These are phyloP conservation scores for Macquaria australasica DNA, from an alignment of 2,113 vertebrate genomes.

Conservation along the genomic window DNA sequence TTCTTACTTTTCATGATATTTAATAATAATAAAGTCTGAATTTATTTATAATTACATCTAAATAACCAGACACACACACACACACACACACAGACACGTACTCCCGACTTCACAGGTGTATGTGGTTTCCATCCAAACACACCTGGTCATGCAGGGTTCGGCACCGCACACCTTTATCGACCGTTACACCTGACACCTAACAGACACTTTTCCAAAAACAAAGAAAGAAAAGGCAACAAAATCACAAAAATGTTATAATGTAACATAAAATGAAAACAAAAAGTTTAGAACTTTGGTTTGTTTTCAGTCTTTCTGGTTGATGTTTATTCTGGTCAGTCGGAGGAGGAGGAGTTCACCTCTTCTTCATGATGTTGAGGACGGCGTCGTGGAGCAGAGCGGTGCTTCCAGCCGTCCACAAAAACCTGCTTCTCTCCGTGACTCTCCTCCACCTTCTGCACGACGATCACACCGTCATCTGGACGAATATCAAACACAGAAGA, in stretches of 20 bases:
- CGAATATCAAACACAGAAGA: background rate
- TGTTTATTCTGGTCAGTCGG: too few species aligned
- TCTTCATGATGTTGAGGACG: background rate
- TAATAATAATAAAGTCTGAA: too few species aligned
- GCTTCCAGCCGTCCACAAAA: background rate
- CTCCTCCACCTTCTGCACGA: background rate
- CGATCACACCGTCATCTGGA: background rate
- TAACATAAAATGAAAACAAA: too few species aligned
- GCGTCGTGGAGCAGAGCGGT: background rate
- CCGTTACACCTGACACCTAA: background rate
- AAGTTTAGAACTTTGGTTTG: too few species aligned
- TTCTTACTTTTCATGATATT: background rate
- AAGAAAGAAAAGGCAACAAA: too few species aligned
- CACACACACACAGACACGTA: background rate
- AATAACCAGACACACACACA: too few species aligned
- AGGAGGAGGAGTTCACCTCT: background rate
- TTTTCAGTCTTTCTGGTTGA: too few species aligned
- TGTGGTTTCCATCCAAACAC: background rate
- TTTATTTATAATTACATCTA: too few species aligned
- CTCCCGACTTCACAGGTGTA: background rate
- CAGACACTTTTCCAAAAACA: too few species aligned
- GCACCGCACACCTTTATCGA: background rate
- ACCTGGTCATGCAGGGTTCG: background rate
- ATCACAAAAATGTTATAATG: too few species aligned
- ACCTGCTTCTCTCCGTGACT: background rate